Evolutionary conservation across 2,888 invertebrate species (phyloP).

Genomic region (Drosophila mimetica): DNA sequence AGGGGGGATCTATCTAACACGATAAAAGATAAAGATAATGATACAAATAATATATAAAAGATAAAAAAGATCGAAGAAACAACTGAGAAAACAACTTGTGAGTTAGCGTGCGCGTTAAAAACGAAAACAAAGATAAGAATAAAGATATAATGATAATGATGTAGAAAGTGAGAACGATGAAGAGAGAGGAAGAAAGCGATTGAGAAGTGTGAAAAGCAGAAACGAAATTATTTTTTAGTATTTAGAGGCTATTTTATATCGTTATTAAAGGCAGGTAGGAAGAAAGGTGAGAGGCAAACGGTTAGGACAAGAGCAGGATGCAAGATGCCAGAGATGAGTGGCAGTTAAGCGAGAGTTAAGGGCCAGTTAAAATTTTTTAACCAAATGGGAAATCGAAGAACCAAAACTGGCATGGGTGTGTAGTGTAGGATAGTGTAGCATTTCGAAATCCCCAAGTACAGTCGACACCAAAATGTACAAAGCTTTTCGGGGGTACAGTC

Average conservation of each 20-base stretch:
- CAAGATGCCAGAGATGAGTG: too few species aligned
- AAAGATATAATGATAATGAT: constrained; percentile 40
- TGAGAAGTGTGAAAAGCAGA: constrained; percentile 29
- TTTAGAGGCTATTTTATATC: constrained; percentile 84
- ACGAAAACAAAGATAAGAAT: constrained; percentile 46
- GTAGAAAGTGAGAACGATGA: constrained; percentile 31
- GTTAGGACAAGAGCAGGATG: constrained; percentile 15
- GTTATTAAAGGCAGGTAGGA: constrained; percentile 66
- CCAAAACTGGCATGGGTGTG: neutral
- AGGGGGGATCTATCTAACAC: constrained; percentile 40
- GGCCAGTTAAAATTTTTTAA: constrained; percentile 56
- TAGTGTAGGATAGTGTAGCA: too few species aligned
- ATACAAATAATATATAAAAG: constrained; percentile 26
- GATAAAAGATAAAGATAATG: constrained; percentile 34
- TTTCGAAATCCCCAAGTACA: constrained; percentile 1
- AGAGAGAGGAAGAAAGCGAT: constrained; percentile 26
- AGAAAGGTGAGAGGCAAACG: constrained; percentile 30
- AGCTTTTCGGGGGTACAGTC: constrained; percentile 2
- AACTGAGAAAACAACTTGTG: constrained; percentile 53
- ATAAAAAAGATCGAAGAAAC: constrained; percentile 25
- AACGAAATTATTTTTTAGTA: constrained; percentile 82
- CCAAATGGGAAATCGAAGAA: constrained; percentile 25
- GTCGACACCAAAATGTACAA: constrained; percentile 4
- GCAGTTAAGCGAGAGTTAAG: constrained; percentile 19
- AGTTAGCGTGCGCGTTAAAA: constrained; percentile 69